Percentiles rank a stretch among this genome's conserved stretches.
Evolutionary conservation across 2,888 invertebrate genomes (phyloP).

Genomic region (Meteorus colon): DNA sequence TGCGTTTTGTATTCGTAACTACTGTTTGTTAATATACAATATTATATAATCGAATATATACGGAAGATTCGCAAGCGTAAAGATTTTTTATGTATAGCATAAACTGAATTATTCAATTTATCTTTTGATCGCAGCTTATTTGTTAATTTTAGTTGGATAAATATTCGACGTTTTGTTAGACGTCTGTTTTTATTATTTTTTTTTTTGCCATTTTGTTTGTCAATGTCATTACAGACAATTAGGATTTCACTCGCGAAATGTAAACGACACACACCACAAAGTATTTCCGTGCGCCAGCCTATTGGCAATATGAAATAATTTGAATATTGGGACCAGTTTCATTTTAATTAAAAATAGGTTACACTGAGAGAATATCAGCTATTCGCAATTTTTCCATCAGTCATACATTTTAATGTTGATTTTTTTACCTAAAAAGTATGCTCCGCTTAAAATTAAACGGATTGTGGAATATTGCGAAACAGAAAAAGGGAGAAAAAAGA

Average conservation of each 20-base stretch:
- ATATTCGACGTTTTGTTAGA: neutral
- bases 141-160: neutral
- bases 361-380: neutral
- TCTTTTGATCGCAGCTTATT: neutral
- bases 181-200: neutral
- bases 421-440: neutral
- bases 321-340: neutral
- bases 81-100: neutral
- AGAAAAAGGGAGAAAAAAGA: neutral
- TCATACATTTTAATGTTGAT: neutral
- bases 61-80: neutral
- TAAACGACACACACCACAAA: neutral
- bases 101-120: neutral
- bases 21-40: slow-evolving; percentile 14
- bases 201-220: slow-evolving; percentile 1
- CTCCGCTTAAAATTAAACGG: neutral
- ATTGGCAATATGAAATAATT: neutral
- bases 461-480: neutral
- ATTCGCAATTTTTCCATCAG: neutral
- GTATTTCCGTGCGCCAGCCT: neutral
- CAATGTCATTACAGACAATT: neutral
- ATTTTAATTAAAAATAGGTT: neutral
- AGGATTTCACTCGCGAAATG: slow-evolving; percentile 2
- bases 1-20: slow-evolving; percentile 37
- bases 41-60: slow-evolving; percentile 13